Base-by-base conservation (phyloP, 92 coral and sea anemone genomes). In the Porites lobata region DNA sequence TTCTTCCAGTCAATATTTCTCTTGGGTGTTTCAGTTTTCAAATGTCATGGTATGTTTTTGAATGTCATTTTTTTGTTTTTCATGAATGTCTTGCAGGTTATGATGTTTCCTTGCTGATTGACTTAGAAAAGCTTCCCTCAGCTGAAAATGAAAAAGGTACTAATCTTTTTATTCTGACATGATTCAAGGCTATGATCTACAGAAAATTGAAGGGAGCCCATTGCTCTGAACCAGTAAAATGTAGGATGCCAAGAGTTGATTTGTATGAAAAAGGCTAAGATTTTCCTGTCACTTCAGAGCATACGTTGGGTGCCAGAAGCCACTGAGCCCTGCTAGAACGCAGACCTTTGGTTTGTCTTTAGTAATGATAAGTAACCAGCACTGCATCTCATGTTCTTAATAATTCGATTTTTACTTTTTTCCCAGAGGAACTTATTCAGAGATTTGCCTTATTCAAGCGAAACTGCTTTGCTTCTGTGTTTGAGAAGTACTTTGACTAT, bases 381-480 rank as follows among this genome's bases (percentile, higher is more conserved):
- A 38, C 47, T 38, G 47, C 47, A 38, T 50, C 8, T 56, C 29
- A 73, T 73, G 8, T 53, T 72, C 54, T 32, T 7, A 38, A 50
- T 29, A 12, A 32, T 32, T 7, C 13, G 6, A 8, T 17, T 29
- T n/a, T 53, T 18, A 1, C n/a, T 47, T 20, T 65, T 85, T 8
- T 20, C 10, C 47, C 89, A 97, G 99, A 90, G 86, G 93, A 94
- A 53, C 90, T 97, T 57, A 89, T 97, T 63, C 91, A 84, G 88
- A 97, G 94, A 85, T 87, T 94, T 64, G 86, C 98, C 15, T n/a
- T 94, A 92, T 69, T 97, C 92, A 97, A 97, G 73, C 91, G 99
- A 75, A 95, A 97, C 94, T 97, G 99, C 83, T 97, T 97, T 87
- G 99, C 98, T 6, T 92, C 99, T 43, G 99, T 96, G 75, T 97